Evolutionary conservation across 2,888 invertebrate species (phyloP).

Genomic region (Peribatodes rhomboidaria): DNA sequence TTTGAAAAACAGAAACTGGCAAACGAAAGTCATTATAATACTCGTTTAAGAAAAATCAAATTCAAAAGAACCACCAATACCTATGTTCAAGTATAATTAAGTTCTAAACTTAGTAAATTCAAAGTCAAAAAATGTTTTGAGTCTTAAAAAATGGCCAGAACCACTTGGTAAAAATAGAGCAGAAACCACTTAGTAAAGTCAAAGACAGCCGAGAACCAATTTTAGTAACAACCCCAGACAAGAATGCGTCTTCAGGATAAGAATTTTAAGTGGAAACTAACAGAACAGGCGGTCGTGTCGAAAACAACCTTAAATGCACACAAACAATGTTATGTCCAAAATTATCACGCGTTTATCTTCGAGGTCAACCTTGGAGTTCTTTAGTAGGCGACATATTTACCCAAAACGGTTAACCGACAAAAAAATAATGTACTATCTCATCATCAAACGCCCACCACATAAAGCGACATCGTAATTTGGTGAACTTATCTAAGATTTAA

Average conservation of each 20-base stretch:
- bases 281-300: conserved; percentile 47
- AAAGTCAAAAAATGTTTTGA: neutral
- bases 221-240: conserved; percentile 31
- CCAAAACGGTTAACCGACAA: conserved; percentile 63
- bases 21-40: too few relatives aligned
- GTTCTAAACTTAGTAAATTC: neutral
- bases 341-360: conserved; percentile 81
- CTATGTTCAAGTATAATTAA: too few relatives aligned
- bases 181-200: conserved; percentile 22
- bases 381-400: conserved; percentile 76
- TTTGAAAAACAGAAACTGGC: too few relatives aligned
- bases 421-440: conserved; percentile 54
- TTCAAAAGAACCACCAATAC: too few relatives aligned
- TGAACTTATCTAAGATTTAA: conserved; percentile 60
- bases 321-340: conserved; percentile 70
- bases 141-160: neutral
- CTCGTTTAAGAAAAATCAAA: too few relatives aligned
- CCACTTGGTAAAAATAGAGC: conserved; percentile 16
- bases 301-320: conserved; percentile 65
- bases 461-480: conserved; percentile 64
- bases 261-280: conserved; percentile 40
- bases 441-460: conserved; percentile 41
- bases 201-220: conserved; percentile 26
- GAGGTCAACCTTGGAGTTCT: conserved; percentile 82
- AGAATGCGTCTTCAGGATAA: conserved; percentile 27